Percentiles rank a stretch among this genome's conserved stretches.
Conservation (phyloP, 2,113 vertebrate genomes). For the Pseudolaguvia tuberculata region DNA sequence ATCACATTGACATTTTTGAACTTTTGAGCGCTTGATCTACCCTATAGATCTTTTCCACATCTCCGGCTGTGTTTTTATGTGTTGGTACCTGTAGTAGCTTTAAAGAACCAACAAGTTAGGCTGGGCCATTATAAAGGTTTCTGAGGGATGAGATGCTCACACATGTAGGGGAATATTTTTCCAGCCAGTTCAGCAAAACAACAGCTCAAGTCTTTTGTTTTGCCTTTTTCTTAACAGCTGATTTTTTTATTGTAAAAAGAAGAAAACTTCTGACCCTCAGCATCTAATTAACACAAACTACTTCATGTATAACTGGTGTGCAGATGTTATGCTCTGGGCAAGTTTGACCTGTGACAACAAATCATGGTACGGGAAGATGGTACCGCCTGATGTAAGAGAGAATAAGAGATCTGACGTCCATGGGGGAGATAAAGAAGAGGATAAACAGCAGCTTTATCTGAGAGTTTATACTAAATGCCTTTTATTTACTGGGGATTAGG, state of each 20-base stretch:
- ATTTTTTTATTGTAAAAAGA: constrained; percentile 29
- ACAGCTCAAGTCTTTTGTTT: not conserved
- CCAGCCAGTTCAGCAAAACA: constrained; percentile 32
- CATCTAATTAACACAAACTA: constrained; percentile 55
- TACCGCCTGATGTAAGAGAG: constrained; percentile 50
- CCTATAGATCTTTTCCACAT: not conserved
- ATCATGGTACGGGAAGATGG: constrained; percentile 59
- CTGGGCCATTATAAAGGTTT: constrained; percentile 5
- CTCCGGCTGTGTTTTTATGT: not conserved
- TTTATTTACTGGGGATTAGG: constrained; percentile 61
- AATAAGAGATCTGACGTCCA: constrained; percentile 52
- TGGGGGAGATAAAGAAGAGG: constrained; percentile 21
- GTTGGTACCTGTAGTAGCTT: not conserved
- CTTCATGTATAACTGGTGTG: constrained; percentile 53
- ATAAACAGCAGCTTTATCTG: constrained; percentile 51
- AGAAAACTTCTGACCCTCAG: constrained; percentile 46
- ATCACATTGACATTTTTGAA: not conserved
- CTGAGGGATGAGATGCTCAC: constrained; percentile 28
- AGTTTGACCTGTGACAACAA: constrained; percentile 53
- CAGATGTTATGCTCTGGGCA: constrained; percentile 63
- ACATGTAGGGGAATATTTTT: constrained; percentile 33
- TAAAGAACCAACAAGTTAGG: not conserved
- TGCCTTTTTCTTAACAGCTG: not conserved
- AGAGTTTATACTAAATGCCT: constrained; percentile 34
- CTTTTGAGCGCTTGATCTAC: not conserved